Conservation (phyloP, 2,113 vertebrate genomes). For the Trogon melanurus region DNA sequence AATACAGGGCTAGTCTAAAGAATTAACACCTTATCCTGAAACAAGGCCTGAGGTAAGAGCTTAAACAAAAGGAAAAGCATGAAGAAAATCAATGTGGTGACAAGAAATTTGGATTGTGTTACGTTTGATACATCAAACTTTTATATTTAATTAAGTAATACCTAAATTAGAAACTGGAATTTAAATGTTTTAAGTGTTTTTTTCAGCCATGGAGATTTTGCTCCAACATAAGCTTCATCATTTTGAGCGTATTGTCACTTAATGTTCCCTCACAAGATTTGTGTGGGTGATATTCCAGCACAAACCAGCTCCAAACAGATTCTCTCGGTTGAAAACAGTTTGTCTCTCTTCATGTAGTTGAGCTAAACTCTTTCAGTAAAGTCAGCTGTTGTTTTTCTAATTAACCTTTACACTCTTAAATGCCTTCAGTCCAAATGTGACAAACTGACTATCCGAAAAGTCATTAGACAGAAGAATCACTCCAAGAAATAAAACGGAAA, state of each 20-base stretch:
- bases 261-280: slow-evolving; percentile 47
- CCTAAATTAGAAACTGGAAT: slow-evolving; percentile 22
- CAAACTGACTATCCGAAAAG: not conserved
- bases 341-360: not conserved
- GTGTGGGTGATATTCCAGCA: slow-evolving; percentile 59
- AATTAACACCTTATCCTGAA: not conserved
- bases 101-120: not conserved
- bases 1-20: not conserved
- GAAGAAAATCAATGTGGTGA: not conserved
- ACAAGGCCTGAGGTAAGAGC: not conserved
- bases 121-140: not conserved
- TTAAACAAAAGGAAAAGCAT: not conserved
- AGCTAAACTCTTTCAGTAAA: slow-evolving; percentile 7
- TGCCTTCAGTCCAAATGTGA: not conserved
- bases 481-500: not conserved
- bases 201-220: not conserved
- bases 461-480: not conserved
- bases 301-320: slow-evolving; percentile 37
- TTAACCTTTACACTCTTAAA: slow-evolving; percentile 20
- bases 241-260: slow-evolving; percentile 46
- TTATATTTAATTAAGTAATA: slow-evolving; percentile 36
- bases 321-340: slow-evolving; percentile 39
- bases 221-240: slow-evolving; percentile 30
- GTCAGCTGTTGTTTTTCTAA: slow-evolving; percentile 19
- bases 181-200: not conserved